phyloP scores from a whole-genome alignment of 1,140 invertebrate genomes.

The Planococcus citri region DNA sequence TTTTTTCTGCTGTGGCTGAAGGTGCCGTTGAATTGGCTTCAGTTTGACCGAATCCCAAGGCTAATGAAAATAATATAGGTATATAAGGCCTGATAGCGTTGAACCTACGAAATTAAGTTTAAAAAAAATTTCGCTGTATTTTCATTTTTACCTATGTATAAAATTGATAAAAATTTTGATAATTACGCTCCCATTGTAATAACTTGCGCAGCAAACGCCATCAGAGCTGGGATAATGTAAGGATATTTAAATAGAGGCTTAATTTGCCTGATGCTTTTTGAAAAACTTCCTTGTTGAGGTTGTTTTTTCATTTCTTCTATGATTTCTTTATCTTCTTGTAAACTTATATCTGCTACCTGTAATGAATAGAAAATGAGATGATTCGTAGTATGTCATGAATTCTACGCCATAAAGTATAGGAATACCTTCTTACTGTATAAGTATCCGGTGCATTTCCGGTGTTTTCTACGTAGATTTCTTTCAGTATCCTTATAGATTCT shows the following conservation, averaged over 20 bases:
- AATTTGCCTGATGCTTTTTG: not conserved
- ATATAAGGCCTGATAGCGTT: not conserved
- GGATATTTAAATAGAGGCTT: conserved; percentile 1
- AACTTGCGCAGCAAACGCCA: not conserved
- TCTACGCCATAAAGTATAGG: no score
- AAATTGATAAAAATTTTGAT: not conserved
- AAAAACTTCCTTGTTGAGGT: not conserved
- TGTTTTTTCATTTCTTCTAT: not conserved
- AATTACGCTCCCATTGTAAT: conserved; percentile 7
- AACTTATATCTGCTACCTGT: not conserved
- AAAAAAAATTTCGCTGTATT: no score
- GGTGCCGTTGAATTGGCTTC: not conserved
- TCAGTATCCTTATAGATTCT: not conserved
- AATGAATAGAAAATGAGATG: not conserved
- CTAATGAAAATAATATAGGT: not conserved
- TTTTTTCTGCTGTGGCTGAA: not conserved
- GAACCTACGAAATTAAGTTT: not conserved
- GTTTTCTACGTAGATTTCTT: not conserved
- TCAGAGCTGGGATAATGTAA: not conserved
- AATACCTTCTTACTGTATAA: not conserved
- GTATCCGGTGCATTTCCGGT: not conserved
- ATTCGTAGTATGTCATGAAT: no score
- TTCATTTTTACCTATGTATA: not conserved
- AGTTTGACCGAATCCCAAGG: conserved; percentile 1
- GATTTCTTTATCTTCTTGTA: not conserved